phyloP scores from a whole-genome alignment of 1,140 invertebrate species.

The Stegodyphus dumicola region DNA sequence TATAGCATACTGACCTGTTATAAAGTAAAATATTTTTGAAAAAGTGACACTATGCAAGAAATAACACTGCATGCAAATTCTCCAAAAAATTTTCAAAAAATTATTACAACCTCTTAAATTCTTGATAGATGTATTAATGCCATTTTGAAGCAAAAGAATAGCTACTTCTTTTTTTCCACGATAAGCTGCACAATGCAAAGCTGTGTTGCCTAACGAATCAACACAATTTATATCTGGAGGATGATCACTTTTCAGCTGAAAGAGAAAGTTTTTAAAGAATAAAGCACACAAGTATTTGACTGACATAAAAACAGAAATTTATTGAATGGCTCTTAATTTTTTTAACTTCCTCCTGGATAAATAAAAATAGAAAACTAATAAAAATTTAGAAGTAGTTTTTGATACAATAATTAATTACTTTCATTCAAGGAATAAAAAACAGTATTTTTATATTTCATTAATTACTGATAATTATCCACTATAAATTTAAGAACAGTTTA shows the following conservation, averaged over 20 bases:
- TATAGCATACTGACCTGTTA: conserved; percentile 74
- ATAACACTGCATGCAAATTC: background rate
- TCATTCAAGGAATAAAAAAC: no score
- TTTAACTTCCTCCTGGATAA: no score
- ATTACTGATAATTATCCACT: no score
- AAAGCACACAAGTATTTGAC: no score
- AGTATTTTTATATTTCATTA: no score
- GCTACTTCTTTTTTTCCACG: conserved; percentile 76
- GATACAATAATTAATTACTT: no score
- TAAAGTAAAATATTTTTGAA: background rate
- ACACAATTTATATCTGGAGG: conserved; percentile 70
- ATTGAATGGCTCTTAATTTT: no score
- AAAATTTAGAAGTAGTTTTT: no score
- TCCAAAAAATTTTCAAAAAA: background rate
- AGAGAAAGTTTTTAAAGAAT: background rate
- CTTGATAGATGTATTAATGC: conserved; percentile 68
- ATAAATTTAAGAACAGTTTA: no score
- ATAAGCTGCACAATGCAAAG: conserved; percentile 77
- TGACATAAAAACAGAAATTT: no score
- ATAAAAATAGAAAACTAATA: no score
- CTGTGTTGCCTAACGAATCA: conserved; percentile 76
- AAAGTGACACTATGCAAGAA: background rate
- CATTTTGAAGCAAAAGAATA: conserved; percentile 76
- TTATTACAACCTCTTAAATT: conserved; percentile 68
- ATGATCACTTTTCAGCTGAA: conserved; percentile 67